Evolutionary conservation across 2,797 vertebrate genomes (phyloP).

Genomic region (Champsocephalus esox): DNA sequence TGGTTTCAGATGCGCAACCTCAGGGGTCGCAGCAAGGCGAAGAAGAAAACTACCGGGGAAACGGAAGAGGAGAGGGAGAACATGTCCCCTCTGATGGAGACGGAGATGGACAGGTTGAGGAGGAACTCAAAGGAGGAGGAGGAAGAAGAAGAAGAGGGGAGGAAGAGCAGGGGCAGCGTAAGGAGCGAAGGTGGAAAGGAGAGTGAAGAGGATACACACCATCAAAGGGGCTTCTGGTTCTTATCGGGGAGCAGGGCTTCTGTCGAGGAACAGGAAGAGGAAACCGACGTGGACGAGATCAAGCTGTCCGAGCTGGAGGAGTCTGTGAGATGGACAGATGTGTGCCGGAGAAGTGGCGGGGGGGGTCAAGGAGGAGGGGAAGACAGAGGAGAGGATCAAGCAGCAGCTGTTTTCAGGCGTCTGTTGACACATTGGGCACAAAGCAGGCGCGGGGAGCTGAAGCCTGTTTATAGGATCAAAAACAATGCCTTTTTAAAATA

Average conservation of each 20-base stretch:
- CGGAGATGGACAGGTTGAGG: constrained; percentile 74
- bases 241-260: constrained; percentile 52
- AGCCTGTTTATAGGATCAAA: constrained; percentile 1
- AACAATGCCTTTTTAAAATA: constrained; percentile 20
- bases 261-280: constrained; percentile 65
- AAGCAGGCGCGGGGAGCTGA: neutral
- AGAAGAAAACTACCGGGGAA: constrained; percentile 70
- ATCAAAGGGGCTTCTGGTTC: constrained; percentile 53
- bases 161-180: constrained; percentile 51
- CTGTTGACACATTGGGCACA: constrained; percentile 71
- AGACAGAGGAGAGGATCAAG: constrained; percentile 70
- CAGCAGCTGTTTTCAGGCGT: constrained; percentile 83
- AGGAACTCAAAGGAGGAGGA: constrained; percentile 59
- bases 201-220: constrained; percentile 36
- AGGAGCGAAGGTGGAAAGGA: constrained; percentile 50
- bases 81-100: constrained; percentile 70
- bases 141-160: constrained; percentile 36
- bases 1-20: constrained; percentile 84
- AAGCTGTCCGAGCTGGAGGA: constrained; percentile 53
- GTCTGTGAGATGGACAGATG: constrained; percentile 73
- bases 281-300: constrained; percentile 64
- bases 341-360: constrained; percentile 54
- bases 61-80: constrained; percentile 70
- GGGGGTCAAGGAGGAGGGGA: constrained; percentile 59
- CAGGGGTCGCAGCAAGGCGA: constrained; percentile 81